A percentile compares a stretch with the other conserved stretches of the same genome.
Evolutionary conservation across 2,113 vertebrate species (phyloP).

Genomic region (Typhlomys cinereus): DNA sequence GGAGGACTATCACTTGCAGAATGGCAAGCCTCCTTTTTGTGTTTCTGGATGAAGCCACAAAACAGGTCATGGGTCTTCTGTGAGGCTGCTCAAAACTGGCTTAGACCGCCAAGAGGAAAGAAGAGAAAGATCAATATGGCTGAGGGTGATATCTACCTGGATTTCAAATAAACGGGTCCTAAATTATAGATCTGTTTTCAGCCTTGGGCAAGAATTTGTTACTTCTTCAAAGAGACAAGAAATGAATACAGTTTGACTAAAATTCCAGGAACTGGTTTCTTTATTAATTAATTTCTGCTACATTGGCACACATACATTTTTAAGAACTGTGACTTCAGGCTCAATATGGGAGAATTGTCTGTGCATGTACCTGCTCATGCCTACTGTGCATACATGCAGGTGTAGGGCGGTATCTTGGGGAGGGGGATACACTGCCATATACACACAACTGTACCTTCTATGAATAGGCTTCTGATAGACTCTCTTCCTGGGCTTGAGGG

Average conservation of each 20-base stretch:
- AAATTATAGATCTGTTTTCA: background rate
- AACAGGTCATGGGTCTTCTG: background rate
- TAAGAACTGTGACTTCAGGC: background rate
- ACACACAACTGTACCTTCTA: background rate
- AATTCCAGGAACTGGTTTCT: background rate
- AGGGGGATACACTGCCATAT: background rate
- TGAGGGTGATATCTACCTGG: background rate
- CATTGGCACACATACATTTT: background rate
- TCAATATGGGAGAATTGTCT: background rate
- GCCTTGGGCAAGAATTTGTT: background rate
- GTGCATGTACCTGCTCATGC: background rate
- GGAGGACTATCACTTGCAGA: background rate
- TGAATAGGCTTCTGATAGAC: background rate
- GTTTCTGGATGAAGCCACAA: background rate
- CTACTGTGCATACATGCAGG: background rate
- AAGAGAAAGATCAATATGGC: background rate
- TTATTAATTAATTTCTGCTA: background rate
- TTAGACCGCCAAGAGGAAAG: background rate
- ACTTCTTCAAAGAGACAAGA: background rate
- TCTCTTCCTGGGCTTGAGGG: background rate
- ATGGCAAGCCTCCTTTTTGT: background rate
- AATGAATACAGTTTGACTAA: slow-evolving; percentile 4
- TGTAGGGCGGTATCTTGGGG: no score
- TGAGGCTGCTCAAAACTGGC: background rate
- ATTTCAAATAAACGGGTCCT: slow-evolving; percentile 13